These are phyloP conservation scores for Meriones psammophilus DNA, from an alignment of 2,797 vertebrate species.

Conservation along the genomic window DNA sequence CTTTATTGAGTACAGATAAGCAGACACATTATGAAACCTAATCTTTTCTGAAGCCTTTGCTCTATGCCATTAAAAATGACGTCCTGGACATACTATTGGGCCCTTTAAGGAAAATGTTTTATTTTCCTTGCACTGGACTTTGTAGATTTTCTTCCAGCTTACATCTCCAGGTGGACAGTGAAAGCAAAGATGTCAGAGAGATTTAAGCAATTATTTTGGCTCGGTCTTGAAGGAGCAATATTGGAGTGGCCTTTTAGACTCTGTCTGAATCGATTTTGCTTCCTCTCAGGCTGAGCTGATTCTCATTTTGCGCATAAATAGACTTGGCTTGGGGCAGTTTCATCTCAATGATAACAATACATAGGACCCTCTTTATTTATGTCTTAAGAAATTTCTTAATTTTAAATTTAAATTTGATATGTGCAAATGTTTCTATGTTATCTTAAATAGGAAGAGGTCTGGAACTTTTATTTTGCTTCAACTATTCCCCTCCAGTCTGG, in stretches of 20 bases:
- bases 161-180: slow-evolving; percentile 19
- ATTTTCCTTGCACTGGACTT: slow-evolving; percentile 52
- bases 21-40: slow-evolving; percentile 37
- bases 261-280: slow-evolving; percentile 68
- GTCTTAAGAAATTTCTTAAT: slow-evolving; percentile 56
- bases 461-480: slow-evolving; percentile 67
- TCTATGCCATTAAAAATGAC: background rate
- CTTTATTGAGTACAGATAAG: slow-evolving; percentile 71
- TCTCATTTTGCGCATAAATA: slow-evolving; percentile 55
- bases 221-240: slow-evolving; percentile 60
- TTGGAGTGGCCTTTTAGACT: slow-evolving; percentile 56
- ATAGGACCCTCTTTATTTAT: slow-evolving; percentile 43
- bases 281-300: slow-evolving; percentile 49
- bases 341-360: slow-evolving; percentile 27
- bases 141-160: slow-evolving; percentile 51
- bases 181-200: slow-evolving; percentile 68
- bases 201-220: slow-evolving; percentile 70
- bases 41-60: slow-evolving; percentile 63
- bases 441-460: slow-evolving; percentile 34
- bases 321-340: slow-evolving; percentile 63
- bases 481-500: background rate
- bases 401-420: slow-evolving; percentile 65
- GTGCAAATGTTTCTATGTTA: background rate
- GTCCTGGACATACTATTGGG: background rate
- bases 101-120: slow-evolving; percentile 19